Evolutionary conservation across 2,888 invertebrate species (phyloP).

Genomic region (Aphodius granarius): DNA sequence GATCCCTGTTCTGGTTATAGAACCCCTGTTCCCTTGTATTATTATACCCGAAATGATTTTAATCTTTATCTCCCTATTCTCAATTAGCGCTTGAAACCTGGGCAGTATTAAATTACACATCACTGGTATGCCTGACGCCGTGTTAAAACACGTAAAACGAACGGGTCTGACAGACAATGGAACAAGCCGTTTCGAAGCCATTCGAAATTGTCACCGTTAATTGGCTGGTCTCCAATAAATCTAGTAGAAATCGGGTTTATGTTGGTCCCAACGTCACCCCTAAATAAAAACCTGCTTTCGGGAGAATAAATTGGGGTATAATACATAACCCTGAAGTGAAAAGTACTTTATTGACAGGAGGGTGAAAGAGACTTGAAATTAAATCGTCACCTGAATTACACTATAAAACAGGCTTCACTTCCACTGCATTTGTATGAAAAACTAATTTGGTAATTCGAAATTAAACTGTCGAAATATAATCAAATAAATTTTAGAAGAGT

Average conservation of each 20-base stretch:
- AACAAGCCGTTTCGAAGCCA: not conserved
- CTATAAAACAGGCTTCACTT: too few relatives aligned
- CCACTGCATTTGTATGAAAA: too few relatives aligned
- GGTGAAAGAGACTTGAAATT: constrained; percentile 5
- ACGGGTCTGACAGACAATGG: not conserved
- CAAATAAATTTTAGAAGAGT: too few relatives aligned
- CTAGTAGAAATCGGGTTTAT: constrained; percentile 4
- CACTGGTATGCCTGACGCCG: not conserved
- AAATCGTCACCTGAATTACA: not conserved
- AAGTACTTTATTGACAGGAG: not conserved
- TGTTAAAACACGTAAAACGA: not conserved
- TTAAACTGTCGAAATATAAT: too few relatives aligned
- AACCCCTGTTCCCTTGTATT: too few relatives aligned
- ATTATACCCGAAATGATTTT: not conserved
- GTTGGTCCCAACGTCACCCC: not conserved
- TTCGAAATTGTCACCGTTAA: constrained; percentile 7
- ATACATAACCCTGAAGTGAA: constrained; percentile 6
- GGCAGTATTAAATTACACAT: not conserved
- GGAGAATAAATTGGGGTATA: not conserved
- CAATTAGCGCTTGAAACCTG: not conserved
- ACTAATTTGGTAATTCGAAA: too few relatives aligned
- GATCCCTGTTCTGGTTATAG: too few relatives aligned
- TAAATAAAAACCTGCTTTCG: constrained; percentile 3
- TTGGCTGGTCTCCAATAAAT: constrained; percentile 10
- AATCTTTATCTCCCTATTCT: not conserved